Evolutionary conservation across 2,888 invertebrate species (phyloP).

Genomic region (Meliscaeva auricollis): DNA sequence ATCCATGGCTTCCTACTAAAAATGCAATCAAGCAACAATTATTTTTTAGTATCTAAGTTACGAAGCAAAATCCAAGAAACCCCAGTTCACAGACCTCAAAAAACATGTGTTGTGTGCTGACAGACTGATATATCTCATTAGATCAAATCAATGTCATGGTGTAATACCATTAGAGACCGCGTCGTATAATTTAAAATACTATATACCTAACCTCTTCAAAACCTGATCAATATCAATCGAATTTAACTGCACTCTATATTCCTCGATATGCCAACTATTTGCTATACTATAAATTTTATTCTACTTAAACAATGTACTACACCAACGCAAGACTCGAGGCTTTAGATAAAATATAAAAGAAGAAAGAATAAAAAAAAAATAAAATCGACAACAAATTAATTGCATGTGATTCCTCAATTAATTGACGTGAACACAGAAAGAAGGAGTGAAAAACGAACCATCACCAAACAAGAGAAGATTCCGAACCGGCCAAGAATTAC

Average conservation of each 20-base stretch:
- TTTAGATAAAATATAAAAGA: conserved; percentile 37
- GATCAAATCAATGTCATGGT: conserved; percentile 16
- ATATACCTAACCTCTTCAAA: not conserved
- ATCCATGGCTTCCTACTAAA: no score
- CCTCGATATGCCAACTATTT: conserved; percentile 24
- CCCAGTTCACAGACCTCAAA: not conserved
- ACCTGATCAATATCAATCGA: conserved; percentile 28
- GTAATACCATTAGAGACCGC: not conserved
- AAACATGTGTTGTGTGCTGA: not conserved
- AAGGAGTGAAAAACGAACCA: conserved; percentile 47
- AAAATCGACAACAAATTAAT: conserved; percentile 61
- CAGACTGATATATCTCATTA: conserved; percentile 7
- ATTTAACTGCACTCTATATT: conserved; percentile 6
- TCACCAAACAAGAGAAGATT: not conserved
- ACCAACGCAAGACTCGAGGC: not conserved
- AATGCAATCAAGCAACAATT: no score
- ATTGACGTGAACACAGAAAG: conserved; percentile 49
- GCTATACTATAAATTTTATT: conserved; percentile 45
- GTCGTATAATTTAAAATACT: conserved; percentile 2
- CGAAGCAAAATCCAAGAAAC: no score
- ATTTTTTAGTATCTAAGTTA: no score
- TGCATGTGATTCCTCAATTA: conserved; percentile 72
- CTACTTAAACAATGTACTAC: conserved; percentile 2
- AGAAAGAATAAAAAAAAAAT: conserved; percentile 70
- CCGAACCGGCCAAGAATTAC: conserved; percentile 23